Base-by-base conservation (phyloP, 2,797 vertebrate species). In the Helostoma temminkii region DNA sequence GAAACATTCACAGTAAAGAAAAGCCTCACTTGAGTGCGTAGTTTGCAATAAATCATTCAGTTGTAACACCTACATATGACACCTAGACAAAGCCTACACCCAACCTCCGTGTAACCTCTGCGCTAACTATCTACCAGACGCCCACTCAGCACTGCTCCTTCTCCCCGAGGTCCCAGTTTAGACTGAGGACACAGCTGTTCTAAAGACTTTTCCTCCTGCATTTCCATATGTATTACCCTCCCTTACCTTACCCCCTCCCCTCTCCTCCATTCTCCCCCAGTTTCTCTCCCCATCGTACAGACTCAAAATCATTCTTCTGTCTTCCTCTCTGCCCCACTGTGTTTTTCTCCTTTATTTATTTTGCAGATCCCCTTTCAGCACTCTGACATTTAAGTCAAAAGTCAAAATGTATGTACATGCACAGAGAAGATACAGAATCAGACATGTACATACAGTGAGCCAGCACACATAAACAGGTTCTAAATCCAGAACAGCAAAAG, bases 31-130 rank as follows among this genome's bases (percentile, higher is more conserved):
- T 63, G 55, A 73, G 78, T 41, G 72, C 48, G 68, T 48, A 0
- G 6, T 66, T 68, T 41, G 72, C 48, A 70, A 87, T 91, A 75
- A 84, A 89, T 87, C 81, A 89, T 86, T 71, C 82, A 80, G 71
- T 78, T 55, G 32, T 39, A 25, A 78, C 71, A 59, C 83, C 86
- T 74, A 71, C 66, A 46, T 52, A 54, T 78, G 80, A 87, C 86
- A 88, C 82, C 85, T 77, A 83, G 87, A 88, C 86, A 87, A 85
- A 84, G 83, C 87, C 88, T 82, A 82, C 84, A 81, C 66, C 74
- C 75, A 56, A 90, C 91, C 91, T 78, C 81, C 63, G 71, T 1
- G 18, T 78, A 69, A 85, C 85, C 85, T 79, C 83, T n/a, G 81
- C 45, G 36, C 68, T 78, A 52, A 75, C 77, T 57, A 80, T 83